phyloP scores from a whole-genome alignment of 2,888 invertebrate genomes.

The Strigamia maritima region DNA sequence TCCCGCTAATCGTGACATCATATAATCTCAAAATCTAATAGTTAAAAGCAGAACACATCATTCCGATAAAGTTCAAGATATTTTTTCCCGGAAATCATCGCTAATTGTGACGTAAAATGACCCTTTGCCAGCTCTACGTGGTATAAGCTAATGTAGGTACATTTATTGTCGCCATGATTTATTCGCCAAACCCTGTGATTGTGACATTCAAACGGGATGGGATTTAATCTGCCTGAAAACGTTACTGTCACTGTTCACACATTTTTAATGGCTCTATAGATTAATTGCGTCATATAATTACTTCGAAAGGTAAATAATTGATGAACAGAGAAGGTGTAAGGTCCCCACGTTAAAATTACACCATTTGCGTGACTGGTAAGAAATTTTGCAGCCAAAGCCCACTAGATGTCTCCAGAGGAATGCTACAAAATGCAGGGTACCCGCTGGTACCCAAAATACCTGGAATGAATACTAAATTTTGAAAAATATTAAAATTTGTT shows the following conservation, averaged over 20 bases:
- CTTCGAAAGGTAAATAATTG: not conserved
- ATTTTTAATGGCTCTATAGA: not conserved
- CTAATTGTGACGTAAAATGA: not conserved
- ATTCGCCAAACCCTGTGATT: not conserved
- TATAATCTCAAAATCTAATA: no score
- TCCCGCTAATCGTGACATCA: no score
- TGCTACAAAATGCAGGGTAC: no score
- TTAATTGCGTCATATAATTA: not conserved
- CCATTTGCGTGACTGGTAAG: no score
- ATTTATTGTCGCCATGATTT: not conserved
- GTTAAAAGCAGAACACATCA: no score
- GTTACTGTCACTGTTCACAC: not conserved
- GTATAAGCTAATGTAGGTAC: not conserved
- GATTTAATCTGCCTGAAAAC: not conserved
- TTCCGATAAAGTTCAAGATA: not conserved
- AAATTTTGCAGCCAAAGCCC: no score
- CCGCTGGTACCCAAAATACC: no score
- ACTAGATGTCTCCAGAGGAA: no score
- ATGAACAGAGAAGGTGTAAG: not conserved
- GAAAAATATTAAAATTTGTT: no score
- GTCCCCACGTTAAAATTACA: not conserved
- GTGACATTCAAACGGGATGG: not conserved
- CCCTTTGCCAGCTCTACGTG: not conserved
- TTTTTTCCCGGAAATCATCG: not conserved
- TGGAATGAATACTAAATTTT: no score